Evolutionary conservation across 2,888 invertebrate genomes (phyloP), one percentile per base, ranked within the genome.

Genomic region (Drosophila pullipes): DNA sequence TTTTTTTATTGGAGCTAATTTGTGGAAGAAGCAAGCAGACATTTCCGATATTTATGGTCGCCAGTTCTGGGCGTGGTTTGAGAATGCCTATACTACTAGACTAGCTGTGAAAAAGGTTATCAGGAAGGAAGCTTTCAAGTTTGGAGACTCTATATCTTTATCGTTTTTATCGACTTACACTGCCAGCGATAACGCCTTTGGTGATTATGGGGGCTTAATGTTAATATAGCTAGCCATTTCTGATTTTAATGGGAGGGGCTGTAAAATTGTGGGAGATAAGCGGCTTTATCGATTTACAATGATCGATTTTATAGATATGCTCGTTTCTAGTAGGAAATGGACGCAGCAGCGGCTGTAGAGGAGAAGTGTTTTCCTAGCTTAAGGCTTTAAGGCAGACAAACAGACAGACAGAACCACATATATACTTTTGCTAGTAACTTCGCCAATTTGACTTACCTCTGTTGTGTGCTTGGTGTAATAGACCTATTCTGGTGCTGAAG

Each of bases 401-500:
- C n/a, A 11, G 41, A 22, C 41, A 11, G 44, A 44, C 22, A 44
- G 11, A 22, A 22, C 2, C 11, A 44, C 11, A 44, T 22, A 6
- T 44, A 35, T 44, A 22, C 3, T 13, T 22, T 44, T 44, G 22
- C 44, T 35, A 13, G 35, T 13, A 35, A 35, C 13, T 35, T 35
- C 0, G 5, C 13, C 11, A 5, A 44, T 44, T 44, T 44, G 3
- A 44, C 22, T 44, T 22, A 44, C 3, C 22, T 44, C 11, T 44
- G 5, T 22, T 44, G 0, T 44, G 6, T 44, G 6, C 11, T 44
- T 44, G 22, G 44, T 22, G 6, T 22, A 13, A 47, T 94, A 96
- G 98, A 92, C 98, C 99, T 10, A 97, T 98, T 91, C 94, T 99
- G 92, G 98, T 99, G 90, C 94, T 99, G 91, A 98, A 98, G 94